phyloP scores from a whole-genome alignment of 2,888 invertebrate genomes.

The Monopis laevigella region DNA sequence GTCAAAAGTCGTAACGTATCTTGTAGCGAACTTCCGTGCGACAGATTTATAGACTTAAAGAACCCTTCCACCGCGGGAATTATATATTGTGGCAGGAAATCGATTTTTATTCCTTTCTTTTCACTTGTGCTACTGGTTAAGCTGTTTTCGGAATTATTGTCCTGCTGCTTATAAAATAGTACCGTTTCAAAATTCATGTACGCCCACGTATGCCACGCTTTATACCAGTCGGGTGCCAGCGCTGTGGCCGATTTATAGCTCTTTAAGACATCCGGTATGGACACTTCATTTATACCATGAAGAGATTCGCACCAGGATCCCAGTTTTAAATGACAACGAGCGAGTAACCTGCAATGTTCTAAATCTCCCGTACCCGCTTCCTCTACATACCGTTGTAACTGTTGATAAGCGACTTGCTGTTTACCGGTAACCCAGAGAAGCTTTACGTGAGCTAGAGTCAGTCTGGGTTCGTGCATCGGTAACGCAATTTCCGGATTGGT shows the following conservation, averaged over 20 bases:
- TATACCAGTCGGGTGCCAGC: slow-evolving; percentile 90
- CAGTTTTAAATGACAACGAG: slow-evolving; percentile 90
- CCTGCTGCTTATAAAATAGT: slow-evolving; percentile 65
- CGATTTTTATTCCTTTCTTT: slow-evolving; percentile 49
- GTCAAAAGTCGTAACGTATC: slow-evolving; percentile 94
- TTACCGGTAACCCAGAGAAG: slow-evolving; percentile 92
- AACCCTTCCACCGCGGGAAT: slow-evolving; percentile 96
- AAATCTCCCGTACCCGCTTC: slow-evolving; percentile 61
- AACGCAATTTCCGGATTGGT: slow-evolving; percentile 72
- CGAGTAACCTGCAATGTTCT: slow-evolving; percentile 67
- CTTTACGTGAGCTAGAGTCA: slow-evolving; percentile 95
- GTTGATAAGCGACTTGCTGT: slow-evolving; percentile 77
- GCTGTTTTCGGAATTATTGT: slow-evolving; percentile 50
- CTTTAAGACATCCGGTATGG: slow-evolving; percentile 78
- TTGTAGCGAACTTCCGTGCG: slow-evolving; percentile 92
- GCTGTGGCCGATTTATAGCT: slow-evolving; percentile 87
- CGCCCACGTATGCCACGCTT: slow-evolving; percentile 99
- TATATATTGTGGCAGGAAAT: slow-evolving; percentile 64
- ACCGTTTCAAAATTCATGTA: slow-evolving; percentile 98
- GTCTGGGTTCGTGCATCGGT: slow-evolving; percentile 82
- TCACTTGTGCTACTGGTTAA: slow-evolving; percentile 50
- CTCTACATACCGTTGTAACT: slow-evolving; percentile 81
- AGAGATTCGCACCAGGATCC: slow-evolving; percentile 95
- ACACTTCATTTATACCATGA: slow-evolving; percentile 80
- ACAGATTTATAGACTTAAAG: slow-evolving; percentile 94